These are phyloP conservation scores for Heliconius aoede DNA, from an alignment of 2,888 invertebrate species.

Conservation along the genomic window DNA sequence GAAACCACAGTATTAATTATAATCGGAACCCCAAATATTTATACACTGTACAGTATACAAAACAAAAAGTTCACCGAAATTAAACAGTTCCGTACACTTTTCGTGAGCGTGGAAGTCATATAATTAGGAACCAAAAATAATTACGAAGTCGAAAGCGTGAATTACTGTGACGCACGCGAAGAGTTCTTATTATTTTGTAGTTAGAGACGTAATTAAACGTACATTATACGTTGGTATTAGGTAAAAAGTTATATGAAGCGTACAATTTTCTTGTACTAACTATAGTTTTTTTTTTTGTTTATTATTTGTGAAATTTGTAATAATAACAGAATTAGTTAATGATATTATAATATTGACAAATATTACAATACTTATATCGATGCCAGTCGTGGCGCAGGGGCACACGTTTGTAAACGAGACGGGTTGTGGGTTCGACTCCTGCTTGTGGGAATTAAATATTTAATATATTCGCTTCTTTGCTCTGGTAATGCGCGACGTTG, in stretches of 20 bases:
- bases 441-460: neutral
- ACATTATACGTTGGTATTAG: constrained; percentile 59
- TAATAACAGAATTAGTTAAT: neutral
- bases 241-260: constrained; percentile 4
- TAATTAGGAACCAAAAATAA: constrained; percentile 70
- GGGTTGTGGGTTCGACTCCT: too few species aligned
- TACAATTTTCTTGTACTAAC: neutral
- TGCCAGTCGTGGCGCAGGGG: too few species aligned
- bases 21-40: constrained; percentile 14
- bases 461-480: neutral
- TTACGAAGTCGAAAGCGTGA: constrained; percentile 69
- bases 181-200: constrained; percentile 76
- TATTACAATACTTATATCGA: too few species aligned
- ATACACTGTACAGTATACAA: constrained; percentile 21
- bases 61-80: constrained; percentile 36
- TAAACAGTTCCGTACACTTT: constrained; percentile 38
- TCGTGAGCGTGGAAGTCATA: constrained; percentile 61
- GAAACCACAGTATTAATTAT: neutral
- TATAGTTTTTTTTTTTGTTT: constrained; percentile 1
- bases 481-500: too few species aligned
- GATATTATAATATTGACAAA: too few species aligned
- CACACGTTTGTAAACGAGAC: too few species aligned
- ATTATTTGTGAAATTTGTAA: neutral
- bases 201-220: constrained; percentile 74
- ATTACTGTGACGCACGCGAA: constrained; percentile 73